A percentile compares a stretch with the other conserved stretches of the same genome.
These are phyloP conservation scores for Procambarus virginalis DNA, from an alignment of 1,140 invertebrate genomes.

Conservation along the genomic window DNA sequence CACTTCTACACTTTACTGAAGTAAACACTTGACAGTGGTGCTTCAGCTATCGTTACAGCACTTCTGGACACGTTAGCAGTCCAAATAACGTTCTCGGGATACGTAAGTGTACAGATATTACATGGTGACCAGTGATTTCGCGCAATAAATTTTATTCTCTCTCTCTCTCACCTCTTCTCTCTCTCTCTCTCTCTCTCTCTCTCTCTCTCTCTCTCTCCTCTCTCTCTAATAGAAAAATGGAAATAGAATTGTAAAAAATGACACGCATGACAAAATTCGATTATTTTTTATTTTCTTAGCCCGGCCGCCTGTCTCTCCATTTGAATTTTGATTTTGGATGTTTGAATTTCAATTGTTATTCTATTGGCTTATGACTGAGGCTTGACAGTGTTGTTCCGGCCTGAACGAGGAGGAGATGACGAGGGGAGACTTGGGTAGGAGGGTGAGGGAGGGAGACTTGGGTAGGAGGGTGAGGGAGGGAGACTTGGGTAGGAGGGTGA, in stretches of 20 bases:
- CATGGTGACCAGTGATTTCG: too few relatives aligned
- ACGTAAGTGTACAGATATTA: too few relatives aligned
- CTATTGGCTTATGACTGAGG: conserved; percentile 63
- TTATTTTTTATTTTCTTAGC: conserved; percentile 62
- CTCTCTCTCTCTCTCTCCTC: neutral
- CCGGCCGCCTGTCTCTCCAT: conserved; percentile 57
- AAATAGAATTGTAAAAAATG: conserved; percentile 56
- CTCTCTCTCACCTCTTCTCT: too few relatives aligned
- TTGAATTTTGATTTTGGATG: conserved; percentile 65
- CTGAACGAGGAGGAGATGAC: neutral
- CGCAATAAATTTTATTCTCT: too few relatives aligned
- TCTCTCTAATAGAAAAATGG: conserved; percentile 17
- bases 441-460: neutral
- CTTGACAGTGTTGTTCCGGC: conserved; percentile 60
- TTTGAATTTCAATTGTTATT: conserved; percentile 68
- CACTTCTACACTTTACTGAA: too few relatives aligned
- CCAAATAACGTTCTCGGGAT: too few relatives aligned
- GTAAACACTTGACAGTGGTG: too few relatives aligned
- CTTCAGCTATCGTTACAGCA: too few relatives aligned
- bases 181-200: neutral
- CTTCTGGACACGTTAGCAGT: too few relatives aligned
- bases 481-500: neutral
- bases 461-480: neutral
- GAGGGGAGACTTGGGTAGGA: neutral
- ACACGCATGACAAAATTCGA: conserved; percentile 61